Evolutionary conservation across 1,140 invertebrate species (phyloP).

Genomic region (Tetramorium simillimum): DNA sequence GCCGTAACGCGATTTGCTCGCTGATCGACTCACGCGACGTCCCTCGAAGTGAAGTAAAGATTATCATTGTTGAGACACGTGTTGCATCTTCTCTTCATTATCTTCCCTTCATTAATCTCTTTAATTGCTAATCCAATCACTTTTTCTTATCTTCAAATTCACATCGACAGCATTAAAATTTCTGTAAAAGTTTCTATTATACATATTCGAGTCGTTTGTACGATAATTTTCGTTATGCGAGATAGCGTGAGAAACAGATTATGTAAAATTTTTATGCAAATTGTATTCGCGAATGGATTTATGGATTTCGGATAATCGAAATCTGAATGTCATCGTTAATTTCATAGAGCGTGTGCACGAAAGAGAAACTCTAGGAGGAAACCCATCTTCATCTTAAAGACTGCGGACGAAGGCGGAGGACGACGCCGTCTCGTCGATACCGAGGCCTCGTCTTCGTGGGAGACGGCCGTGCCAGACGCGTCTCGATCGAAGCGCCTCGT

Average conservation of each 20-base stretch:
- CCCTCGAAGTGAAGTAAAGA: constrained; percentile 37
- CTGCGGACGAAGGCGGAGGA: neutral
- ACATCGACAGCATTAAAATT: neutral
- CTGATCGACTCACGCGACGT: constrained; percentile 39
- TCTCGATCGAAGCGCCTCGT: constrained; percentile 34
- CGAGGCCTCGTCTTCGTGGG: neutral
- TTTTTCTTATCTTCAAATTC: no score
- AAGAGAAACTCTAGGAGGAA: neutral
- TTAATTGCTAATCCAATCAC: neutral
- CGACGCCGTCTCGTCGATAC: neutral
- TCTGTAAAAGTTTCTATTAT: neutral
- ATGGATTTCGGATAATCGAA: neutral
- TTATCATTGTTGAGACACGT: neutral
- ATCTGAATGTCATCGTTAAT: neutral
- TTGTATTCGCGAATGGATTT: neutral
- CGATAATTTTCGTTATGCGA: neutral
- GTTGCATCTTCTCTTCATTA: neutral
- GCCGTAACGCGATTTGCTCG: constrained; percentile 59
- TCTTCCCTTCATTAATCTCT: neutral
- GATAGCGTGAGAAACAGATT: neutral
- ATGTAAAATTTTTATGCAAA: neutral
- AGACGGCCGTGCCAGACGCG: neutral
- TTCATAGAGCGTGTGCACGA: neutral
- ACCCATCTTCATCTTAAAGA: neutral
- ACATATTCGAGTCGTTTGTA: constrained; percentile 16